Conservation (phyloP, 1,140 invertebrate genomes). For the Spodoptera litura region DNA sequence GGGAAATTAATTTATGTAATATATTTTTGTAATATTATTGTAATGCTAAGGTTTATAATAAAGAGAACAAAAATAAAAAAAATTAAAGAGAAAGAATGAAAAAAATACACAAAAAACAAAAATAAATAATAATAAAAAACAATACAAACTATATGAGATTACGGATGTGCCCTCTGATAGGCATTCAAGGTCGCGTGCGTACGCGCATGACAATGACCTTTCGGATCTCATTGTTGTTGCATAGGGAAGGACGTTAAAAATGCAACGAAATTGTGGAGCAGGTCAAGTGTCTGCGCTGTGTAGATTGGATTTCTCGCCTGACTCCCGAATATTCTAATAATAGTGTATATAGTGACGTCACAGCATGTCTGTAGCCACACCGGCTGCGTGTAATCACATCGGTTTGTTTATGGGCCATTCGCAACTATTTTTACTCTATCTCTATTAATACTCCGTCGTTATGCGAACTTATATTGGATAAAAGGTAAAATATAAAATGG, state of each 20-base stretch:
- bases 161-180: slow-evolving; percentile 44
- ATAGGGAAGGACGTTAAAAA: slow-evolving; percentile 63
- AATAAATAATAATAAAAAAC: slow-evolving; percentile 63
- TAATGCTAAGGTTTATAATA: slow-evolving; percentile 84
- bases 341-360: slow-evolving; percentile 71
- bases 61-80: slow-evolving; percentile 83
- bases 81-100: slow-evolving; percentile 70
- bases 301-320: slow-evolving; percentile 72
- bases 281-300: slow-evolving; percentile 71
- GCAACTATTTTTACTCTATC: slow-evolving; percentile 61
- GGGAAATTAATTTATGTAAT: slow-evolving; percentile 74
- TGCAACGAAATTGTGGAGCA: slow-evolving; percentile 65
- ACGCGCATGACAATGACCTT: slow-evolving; percentile 77
- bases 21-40: slow-evolving; percentile 85
- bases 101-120: slow-evolving; percentile 69
- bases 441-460: slow-evolving; percentile 46
- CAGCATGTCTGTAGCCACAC: slow-evolving; percentile 62
- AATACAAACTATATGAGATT: slow-evolving; percentile 51
- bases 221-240: slow-evolving; percentile 64
- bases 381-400: slow-evolving; percentile 71
- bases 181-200: slow-evolving; percentile 70
- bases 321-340: slow-evolving; percentile 59
- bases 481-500: slow-evolving; percentile 25
- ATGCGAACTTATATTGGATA: slow-evolving; percentile 40
- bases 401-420: slow-evolving; percentile 77